A percentile compares a stretch with the other conserved stretches of the same genome.
Conservation (phyloP, 30 jellyfish, hydroid and myxozoan species). For the Pelagia noctiluca region DNA sequence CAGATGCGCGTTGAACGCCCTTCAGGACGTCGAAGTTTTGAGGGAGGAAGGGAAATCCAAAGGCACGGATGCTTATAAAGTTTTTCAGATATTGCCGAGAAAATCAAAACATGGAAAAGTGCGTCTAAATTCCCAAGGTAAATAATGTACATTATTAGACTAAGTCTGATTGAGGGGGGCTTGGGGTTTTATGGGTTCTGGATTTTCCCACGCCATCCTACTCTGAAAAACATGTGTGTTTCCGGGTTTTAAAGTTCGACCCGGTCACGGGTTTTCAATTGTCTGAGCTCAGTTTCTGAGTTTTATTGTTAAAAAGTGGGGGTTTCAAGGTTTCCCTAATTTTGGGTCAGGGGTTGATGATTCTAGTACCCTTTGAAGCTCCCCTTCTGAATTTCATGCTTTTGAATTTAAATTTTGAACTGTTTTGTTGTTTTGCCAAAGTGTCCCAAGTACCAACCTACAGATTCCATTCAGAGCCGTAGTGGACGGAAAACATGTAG, state of each 20-base stretch:
- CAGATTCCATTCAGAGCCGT: too few relatives aligned
- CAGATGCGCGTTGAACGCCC: slow-evolving; percentile 89
- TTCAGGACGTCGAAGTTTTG: slow-evolving; percentile 66
- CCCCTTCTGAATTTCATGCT: too few relatives aligned
- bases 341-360: too few relatives aligned
- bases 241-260: neutral
- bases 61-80: slow-evolving; percentile 87
- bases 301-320: neutral
- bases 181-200: neutral
- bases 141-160: neutral
- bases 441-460: too few relatives aligned
- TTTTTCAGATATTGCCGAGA: slow-evolving; percentile 59
- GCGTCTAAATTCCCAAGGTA: slow-evolving; percentile 46
- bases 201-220: neutral
- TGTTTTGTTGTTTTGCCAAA: too few relatives aligned
- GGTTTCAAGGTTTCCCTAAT: too few relatives aligned
- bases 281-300: neutral
- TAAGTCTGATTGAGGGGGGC: too few relatives aligned
- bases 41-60: slow-evolving; percentile 67
- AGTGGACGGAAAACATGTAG: too few relatives aligned
- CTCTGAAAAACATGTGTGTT: neutral
- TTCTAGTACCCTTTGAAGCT: too few relatives aligned
- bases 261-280: neutral
- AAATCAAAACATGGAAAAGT: slow-evolving; percentile 21
- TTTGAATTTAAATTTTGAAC: too few relatives aligned